Evolutionary conservation across 2,797 vertebrate species (phyloP), one percentile per base, ranked within the genome.

Genomic region (Leptodactylus fallax): DNA sequence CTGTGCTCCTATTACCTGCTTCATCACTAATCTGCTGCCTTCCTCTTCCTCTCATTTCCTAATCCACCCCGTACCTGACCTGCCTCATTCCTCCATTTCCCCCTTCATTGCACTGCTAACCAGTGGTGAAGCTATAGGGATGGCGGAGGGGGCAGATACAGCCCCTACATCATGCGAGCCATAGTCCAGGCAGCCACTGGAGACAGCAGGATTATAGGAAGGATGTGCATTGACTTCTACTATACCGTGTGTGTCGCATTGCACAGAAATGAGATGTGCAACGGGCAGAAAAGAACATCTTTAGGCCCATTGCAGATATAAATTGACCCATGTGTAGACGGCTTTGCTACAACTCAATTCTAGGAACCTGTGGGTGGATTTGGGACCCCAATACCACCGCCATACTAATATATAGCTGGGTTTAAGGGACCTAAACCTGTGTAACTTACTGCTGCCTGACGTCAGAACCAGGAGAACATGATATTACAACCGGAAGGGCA

Each of bases 21-120:
- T 23, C 58, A 56, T 65, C 58, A 13, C 27, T 72, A 60, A 74
- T 76, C 82, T 58, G 49, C 25, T 13, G 63, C 51, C 82, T 71
- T 85, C 55, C 61, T 69, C 81, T 25, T 81, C 21, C 19, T 58
- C 27, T 27, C 67, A 45, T 14, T 74, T 72, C 69, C 56, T 47
- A 45, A 60, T 47, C 36, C 25, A n/a, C 7, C 79, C 83, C 69
- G 23, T 51, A 23, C 36, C 58, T 83, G 3, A 47, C 49, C 72
- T 53, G 25, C 47, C 47, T 19, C 60, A 21, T 72, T 80, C 74
- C 80, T 36, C 36, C 0, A 2, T 61, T 23, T 53, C 7, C 3
- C 80, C 6, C 27, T n/a, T 21, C 10, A 25, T 19, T 36, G 8
- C 61, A n/a, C 10, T 12, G 6, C 4, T 25, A n/a, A 77, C 9